Conservation (phyloP, 2,797 vertebrate species). For the Mormyrops boulengeri region DNA sequence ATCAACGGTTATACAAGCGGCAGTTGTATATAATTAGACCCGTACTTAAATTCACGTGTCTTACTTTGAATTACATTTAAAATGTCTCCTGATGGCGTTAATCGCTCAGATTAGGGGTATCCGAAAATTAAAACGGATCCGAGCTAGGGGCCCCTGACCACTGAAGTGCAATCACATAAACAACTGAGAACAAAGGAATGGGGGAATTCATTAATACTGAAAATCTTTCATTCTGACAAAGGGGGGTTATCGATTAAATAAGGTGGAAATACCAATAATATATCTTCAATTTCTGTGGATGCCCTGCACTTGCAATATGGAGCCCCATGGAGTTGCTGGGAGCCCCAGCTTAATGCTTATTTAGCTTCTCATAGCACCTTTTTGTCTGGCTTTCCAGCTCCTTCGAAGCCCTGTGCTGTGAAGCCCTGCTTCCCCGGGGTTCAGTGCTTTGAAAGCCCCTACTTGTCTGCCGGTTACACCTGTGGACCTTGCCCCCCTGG, state of each 20-base stretch:
- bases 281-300: neutral
- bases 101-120: neutral
- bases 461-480: slow-evolving; percentile 52
- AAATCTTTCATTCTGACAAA: neutral
- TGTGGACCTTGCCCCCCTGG: slow-evolving; percentile 65
- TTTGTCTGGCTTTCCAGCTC: slow-evolving; percentile 11
- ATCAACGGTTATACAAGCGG: neutral
- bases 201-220: neutral
- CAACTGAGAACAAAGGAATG: neutral
- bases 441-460: slow-evolving; percentile 62
- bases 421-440: slow-evolving; percentile 59
- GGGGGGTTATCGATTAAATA: neutral
- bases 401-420: slow-evolving; percentile 42
- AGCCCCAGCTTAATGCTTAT: neutral
- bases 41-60: neutral
- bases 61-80: neutral
- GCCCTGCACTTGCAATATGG: neutral
- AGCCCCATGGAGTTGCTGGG: neutral
- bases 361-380: neutral
- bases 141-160: neutral
- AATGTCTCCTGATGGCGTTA: neutral
- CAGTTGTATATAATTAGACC: neutral
- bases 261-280: neutral
- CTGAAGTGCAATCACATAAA: neutral
- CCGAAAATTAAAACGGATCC: neutral